Evolutionary conservation across 2,113 vertebrate genomes (phyloP).

Genomic region (Rhynchomys soricoides): DNA sequence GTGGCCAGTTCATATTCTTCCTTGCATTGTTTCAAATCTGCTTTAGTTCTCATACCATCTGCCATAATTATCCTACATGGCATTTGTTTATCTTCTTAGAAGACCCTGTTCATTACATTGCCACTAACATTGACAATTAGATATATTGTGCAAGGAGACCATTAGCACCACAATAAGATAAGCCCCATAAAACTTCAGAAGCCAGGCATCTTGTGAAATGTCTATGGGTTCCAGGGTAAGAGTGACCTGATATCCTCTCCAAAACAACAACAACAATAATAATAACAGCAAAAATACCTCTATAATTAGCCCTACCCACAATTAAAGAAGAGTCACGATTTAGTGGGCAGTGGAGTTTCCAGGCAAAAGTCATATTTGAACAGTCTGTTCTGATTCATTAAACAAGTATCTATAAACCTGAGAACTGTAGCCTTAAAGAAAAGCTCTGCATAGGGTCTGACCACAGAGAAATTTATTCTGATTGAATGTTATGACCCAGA

Average conservation of each 20-base stretch:
- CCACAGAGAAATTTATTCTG: slow-evolving; percentile 15
- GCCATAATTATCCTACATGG: not conserved
- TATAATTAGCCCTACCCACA: not conserved
- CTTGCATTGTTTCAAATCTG: not conserved
- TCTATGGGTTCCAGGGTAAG: not conserved
- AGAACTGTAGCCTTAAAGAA: not conserved
- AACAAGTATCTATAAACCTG: not conserved
- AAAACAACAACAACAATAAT: too few relatives aligned
- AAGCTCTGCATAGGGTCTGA: not conserved
- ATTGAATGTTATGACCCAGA: slow-evolving; percentile 26
- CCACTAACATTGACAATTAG: not conserved
- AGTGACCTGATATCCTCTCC: not conserved
- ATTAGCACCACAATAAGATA: not conserved
- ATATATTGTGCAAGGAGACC: not conserved
- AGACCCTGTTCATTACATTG: not conserved
- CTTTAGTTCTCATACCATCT: not conserved
- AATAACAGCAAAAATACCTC: too few relatives aligned
- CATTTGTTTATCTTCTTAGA: not conserved
- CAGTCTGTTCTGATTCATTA: slow-evolving; percentile 11
- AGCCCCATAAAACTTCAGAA: not conserved
- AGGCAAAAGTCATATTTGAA: slow-evolving; percentile 33
- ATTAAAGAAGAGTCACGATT: not conserved
- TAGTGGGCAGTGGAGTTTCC: not conserved
- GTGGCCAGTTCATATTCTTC: not conserved
- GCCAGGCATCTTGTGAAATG: not conserved